These are phyloP conservation scores for Lamprotornis superbus DNA, from an alignment of 2,113 vertebrate genomes.

Conservation along the genomic window DNA sequence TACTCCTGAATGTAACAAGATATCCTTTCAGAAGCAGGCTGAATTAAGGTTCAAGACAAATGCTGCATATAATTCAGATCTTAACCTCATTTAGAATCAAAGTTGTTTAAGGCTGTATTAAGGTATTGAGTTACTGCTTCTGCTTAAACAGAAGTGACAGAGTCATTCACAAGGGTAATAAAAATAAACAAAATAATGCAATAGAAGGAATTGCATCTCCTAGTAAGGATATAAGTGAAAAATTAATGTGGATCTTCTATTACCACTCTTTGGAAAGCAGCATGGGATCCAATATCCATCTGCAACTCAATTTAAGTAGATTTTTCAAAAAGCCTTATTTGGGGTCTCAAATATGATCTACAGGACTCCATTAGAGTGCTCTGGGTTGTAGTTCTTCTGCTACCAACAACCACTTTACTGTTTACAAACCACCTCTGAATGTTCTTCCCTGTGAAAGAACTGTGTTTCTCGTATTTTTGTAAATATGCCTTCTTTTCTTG, in stretches of 20 bases:
- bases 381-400: neutral
- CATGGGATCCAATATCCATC: neutral
- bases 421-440: neutral
- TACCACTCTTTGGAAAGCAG: neutral
- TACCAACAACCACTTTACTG: neutral
- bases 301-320: conserved; percentile 11
- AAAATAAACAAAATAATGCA: conserved; percentile 38
- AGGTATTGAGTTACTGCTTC: neutral
- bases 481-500: neutral
- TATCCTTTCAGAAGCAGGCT: neutral
- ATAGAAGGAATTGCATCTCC: conserved; percentile 12
- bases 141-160: conserved; percentile 33
- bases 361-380: neutral
- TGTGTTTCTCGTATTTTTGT: neutral
- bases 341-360: neutral
- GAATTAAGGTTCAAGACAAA: conserved; percentile 35
- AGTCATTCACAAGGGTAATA: conserved; percentile 39
- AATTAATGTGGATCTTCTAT: neutral
- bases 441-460: neutral
- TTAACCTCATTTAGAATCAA: conserved; percentile 37
- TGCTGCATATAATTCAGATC: neutral
- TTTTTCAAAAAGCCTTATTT: neutral
- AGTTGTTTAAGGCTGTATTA: conserved; percentile 26
- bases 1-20: neutral
- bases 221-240: conserved; percentile 2